Conservation (phyloP, 1,140 invertebrate genomes). For the Marisa cornuarietis region DNA sequence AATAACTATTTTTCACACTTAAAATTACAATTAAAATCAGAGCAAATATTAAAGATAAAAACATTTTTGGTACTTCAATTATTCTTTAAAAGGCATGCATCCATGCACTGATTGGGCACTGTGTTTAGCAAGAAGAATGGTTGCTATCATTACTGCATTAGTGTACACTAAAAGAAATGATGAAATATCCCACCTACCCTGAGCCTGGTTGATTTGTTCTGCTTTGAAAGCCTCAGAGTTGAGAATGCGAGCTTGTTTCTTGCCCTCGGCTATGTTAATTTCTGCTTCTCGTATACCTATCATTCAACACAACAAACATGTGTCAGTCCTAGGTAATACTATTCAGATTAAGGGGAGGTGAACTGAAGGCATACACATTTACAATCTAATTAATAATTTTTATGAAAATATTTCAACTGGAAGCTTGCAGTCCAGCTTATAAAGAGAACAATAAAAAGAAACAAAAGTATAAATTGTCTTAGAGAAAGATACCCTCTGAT, state of each 20-base stretch:
- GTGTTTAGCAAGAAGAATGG: no score
- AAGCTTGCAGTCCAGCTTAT: background rate
- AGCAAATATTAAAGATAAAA: no score
- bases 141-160: background rate
- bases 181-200: constrained; percentile 68
- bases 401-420: background rate
- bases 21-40: no score
- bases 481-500: constrained; percentile 80
- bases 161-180: constrained; percentile 4
- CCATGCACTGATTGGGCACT: no score
- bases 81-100: no score
- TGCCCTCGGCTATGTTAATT: constrained; percentile 97
- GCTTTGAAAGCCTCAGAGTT: constrained; percentile 75
- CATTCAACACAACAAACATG: background rate
- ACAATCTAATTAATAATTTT: background rate
- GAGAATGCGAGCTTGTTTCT: constrained; percentile 89
- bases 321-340: no score
- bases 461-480: constrained; percentile 3
- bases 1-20: no score
- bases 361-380: background rate
- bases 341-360: background rate
- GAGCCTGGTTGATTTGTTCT: constrained; percentile 67
- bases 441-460: background rate
- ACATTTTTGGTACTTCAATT: no score
- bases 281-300: constrained; percentile 81